Conservation (phyloP, 1,140 invertebrate genomes). For the Pseudomyrmex pallidus region DNA sequence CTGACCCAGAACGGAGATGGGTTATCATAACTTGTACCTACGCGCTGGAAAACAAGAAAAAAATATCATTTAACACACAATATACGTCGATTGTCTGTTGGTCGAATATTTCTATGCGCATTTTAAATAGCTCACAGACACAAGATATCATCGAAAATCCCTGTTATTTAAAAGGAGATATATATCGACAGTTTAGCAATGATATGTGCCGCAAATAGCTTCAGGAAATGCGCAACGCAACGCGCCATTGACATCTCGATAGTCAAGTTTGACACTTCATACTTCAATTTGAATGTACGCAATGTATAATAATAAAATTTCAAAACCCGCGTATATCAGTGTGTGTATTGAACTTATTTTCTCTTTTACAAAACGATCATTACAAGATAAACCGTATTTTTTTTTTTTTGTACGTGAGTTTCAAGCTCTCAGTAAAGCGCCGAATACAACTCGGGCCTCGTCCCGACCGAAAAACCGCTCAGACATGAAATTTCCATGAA, state of each 20-base stretch:
- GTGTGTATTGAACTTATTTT: neutral
- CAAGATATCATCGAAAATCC: conserved; percentile 50
- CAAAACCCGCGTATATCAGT: neutral
- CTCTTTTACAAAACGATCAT: neutral
- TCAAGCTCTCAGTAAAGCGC: neutral
- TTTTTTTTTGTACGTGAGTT: too few species aligned
- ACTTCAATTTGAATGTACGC: neutral
- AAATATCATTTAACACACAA: conserved; percentile 35
- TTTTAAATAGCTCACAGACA: conserved; percentile 42
- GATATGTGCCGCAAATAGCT: conserved; percentile 47
- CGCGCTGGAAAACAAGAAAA: conserved; percentile 14
- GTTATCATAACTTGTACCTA: conserved; percentile 13
- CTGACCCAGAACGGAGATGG: conserved; percentile 59
- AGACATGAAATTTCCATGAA: neutral
- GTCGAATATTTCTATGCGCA: conserved; percentile 18
- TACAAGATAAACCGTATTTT: neutral
- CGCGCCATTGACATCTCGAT: conserved; percentile 14
- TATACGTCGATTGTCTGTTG: conserved; percentile 22
- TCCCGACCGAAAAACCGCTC: neutral
- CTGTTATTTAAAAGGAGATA: conserved; percentile 61
- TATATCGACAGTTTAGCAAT: conserved; percentile 62
- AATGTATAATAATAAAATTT: too few species aligned
- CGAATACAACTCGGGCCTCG: neutral
- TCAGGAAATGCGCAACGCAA: conserved; percentile 24
- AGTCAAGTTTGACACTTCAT: neutral